Evolutionary conservation across 2,888 invertebrate genomes (phyloP).

Genomic region (Unio delphinus): DNA sequence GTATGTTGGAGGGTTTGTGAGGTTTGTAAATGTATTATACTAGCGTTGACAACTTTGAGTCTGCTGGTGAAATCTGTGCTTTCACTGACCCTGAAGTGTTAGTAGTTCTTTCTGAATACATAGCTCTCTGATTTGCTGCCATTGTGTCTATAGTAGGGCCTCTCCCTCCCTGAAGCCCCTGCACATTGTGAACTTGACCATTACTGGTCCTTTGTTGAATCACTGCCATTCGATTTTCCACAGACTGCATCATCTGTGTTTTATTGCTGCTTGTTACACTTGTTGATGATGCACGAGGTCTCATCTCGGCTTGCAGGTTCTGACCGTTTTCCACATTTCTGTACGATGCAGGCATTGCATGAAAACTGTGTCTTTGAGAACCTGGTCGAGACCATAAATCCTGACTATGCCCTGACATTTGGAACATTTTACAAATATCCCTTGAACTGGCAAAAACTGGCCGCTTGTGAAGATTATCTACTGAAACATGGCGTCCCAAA

Average conservation of each 20-base stretch:
- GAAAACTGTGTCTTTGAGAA: conserved; percentile 49
- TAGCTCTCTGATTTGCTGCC: conserved; percentile 21
- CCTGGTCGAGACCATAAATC: conserved; percentile 38
- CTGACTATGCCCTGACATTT: conserved; percentile 43
- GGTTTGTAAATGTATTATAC: conserved; percentile 7
- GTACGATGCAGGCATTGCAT: conserved; percentile 43
- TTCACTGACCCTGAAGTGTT: conserved; percentile 11
- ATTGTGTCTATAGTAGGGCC: conserved; percentile 11
- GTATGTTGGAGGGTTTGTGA: too few relatives aligned
- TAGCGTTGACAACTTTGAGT: conserved; percentile 32
- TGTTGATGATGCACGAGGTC: conserved; percentile 44
- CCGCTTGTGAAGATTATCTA: conserved; percentile 43
- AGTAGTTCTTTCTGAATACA: conserved; percentile 8
- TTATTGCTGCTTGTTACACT: conserved; percentile 39
- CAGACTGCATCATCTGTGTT: conserved; percentile 16
- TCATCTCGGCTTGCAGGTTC: conserved; percentile 24
- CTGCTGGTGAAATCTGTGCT: conserved; percentile 29
- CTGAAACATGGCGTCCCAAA: conserved; percentile 35
- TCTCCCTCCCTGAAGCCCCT: conserved; percentile 2
- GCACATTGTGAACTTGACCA: conserved; percentile 1
- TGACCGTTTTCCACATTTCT: conserved; percentile 24
- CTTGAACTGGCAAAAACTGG: conserved; percentile 60
- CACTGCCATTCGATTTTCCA: conserved; percentile 32
- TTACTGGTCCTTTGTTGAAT: conserved; percentile 7
- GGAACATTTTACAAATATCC: conserved; percentile 61